Evolutionary conservation across 2,113 vertebrate genomes (phyloP), one percentile per base, ranked within the genome.

Genomic region (Mastomys coucha): DNA sequence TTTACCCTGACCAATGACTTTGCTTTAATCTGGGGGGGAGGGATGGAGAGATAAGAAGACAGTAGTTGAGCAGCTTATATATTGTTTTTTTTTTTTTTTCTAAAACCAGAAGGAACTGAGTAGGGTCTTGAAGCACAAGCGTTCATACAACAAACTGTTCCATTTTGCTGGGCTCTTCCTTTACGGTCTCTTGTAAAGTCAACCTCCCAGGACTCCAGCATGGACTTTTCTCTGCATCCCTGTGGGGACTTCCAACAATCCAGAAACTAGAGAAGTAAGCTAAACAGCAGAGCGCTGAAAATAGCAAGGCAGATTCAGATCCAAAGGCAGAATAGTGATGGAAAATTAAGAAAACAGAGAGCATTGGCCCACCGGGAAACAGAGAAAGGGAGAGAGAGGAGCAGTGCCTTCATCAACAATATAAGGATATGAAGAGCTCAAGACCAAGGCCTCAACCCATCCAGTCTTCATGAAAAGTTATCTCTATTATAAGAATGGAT

Each of bases 251-350:
- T 65, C 80, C 77, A 85, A 58, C 11, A 65, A 72, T 42, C 42
- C 81, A 63, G 88, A 77, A 87, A 96, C 31, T 33, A 87, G n/a
- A 67, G 56, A 80, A 53, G 78, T 67, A 51, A 88, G 77, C n/a
- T 81, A 72, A 89, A 33, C 33, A 87, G 31, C 67, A 56, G n/a
- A 45, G 8, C 77, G 10, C 85, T 81, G 85, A 56, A 39, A 87
- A 84, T 33, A 93, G 16, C 33, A 93, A 16, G 8, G 36, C 20
- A 81, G 70, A 70, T 76, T 31, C 16, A 88, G 45, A 24, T 95
- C 42, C 14, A 94, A 53, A 84, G 69, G 45, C 8, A 3, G n/a
- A 42, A 94, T 78, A 65, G 20, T 81, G 51, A 89, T 89, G 72
- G 49, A 49, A 77, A 72, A 87, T 26, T 49, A 20, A 14, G 42